These are phyloP conservation scores for Diadophis punctatus DNA, from an alignment of 2,113 vertebrate species.

Conservation along the genomic window DNA sequence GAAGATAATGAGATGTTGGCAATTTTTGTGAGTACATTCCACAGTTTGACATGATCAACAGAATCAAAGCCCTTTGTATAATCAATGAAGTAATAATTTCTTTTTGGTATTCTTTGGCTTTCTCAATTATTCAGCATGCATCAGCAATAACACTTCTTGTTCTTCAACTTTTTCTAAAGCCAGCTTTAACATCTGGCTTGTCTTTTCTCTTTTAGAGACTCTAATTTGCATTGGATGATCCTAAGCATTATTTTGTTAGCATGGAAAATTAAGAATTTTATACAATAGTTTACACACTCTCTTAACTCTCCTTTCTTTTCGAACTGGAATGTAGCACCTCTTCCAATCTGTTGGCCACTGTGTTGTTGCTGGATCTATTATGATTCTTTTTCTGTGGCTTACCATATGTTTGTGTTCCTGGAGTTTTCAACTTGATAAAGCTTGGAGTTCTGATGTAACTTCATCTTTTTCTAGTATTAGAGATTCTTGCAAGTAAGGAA, in stretches of 20 bases:
- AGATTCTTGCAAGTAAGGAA: neutral
- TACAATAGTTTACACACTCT: neutral
- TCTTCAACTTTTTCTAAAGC: neutral
- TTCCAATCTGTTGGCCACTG: neutral
- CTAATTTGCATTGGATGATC: neutral
- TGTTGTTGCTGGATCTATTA: neutral
- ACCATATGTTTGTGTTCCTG: neutral
- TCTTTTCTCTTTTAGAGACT: neutral
- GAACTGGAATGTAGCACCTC: neutral
- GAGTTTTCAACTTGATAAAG: neutral
- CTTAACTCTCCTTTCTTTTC: neutral
- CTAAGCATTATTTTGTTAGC: neutral
- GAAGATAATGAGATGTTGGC: neutral
- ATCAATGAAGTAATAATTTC: neutral
- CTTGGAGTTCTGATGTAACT: neutral
- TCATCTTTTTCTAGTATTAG: neutral
- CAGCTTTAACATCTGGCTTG: neutral
- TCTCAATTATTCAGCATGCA: neutral
- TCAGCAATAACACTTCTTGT: neutral
- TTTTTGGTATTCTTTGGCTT: neutral
- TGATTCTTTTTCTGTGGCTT: neutral
- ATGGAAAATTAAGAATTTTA: neutral
- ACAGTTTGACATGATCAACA: neutral
- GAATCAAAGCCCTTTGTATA: neutral
- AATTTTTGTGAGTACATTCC: neutral